Evolutionary conservation across 2,888 invertebrate genomes (phyloP).

Genomic region (Metacarcinus magister): DNA sequence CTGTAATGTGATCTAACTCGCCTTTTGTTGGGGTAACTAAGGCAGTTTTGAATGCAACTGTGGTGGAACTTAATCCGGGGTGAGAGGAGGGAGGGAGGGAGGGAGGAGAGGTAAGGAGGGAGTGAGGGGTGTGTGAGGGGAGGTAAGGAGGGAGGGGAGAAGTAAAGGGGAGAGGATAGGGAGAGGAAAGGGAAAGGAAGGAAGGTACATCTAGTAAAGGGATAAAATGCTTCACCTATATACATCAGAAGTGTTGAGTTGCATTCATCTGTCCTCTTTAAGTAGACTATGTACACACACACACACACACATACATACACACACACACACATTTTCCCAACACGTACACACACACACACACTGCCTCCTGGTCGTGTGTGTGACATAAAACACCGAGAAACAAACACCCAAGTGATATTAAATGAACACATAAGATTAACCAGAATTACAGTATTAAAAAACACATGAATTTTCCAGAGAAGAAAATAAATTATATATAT

Average conservation of each 20-base stretch:
- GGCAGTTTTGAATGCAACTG: not conserved
- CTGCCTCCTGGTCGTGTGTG: not conserved
- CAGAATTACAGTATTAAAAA: not conserved
- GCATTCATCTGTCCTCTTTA: conserved; percentile 38
- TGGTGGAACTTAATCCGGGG: not conserved
- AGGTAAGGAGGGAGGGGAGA: not conserved
- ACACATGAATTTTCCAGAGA: not conserved
- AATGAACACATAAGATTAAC: not conserved
- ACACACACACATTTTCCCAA: not conserved
- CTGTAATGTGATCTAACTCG: conserved; percentile 32
- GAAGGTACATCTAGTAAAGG: not conserved
- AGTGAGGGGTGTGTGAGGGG: not conserved
- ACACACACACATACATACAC: not conserved
- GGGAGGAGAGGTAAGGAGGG: not conserved
- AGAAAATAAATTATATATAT: not conserved
- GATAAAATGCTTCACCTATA: not conserved
- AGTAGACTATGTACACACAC: conserved; percentile 8
- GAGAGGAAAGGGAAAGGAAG: not conserved
- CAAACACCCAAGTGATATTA: not conserved
- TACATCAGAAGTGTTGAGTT: not conserved
- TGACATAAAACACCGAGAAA: not conserved
- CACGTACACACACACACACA: conserved; percentile 20
- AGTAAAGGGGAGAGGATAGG: not conserved
- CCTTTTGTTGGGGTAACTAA: not conserved
- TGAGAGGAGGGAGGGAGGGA: not conserved